Percentiles rank a stretch among this genome's conserved stretches.
Evolutionary conservation across 2,113 vertebrate species (phyloP).

Genomic region (Chaetorhynchus papuensis): DNA sequence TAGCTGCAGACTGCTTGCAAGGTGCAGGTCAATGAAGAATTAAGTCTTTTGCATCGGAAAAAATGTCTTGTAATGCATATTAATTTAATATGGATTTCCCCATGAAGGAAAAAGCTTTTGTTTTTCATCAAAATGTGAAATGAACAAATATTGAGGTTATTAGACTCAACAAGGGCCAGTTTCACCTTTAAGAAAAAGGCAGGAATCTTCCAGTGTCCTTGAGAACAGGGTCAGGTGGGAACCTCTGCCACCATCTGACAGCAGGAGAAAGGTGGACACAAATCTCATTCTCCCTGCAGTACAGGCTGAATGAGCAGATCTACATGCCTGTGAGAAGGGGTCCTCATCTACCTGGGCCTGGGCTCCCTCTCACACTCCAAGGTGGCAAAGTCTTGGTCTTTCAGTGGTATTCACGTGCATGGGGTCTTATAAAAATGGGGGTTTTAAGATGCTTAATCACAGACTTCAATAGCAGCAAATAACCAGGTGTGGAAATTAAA

Average conservation of each 20-base stretch:
- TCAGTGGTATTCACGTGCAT: slow-evolving; percentile 1
- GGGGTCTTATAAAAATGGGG: not conserved
- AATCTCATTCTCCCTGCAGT: rapidly evolving
- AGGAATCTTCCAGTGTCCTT: not conserved
- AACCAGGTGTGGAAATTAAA: slow-evolving; percentile 54
- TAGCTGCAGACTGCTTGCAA: not conserved
- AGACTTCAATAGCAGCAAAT: slow-evolving; percentile 48
- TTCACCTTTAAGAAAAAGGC: not conserved
- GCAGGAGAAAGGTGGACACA: not conserved
- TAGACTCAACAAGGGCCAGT: not conserved
- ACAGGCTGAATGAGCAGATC: not conserved
- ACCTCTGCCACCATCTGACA: not conserved
- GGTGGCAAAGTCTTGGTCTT: not conserved
- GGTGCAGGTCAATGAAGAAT: not conserved
- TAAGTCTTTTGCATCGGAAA: not conserved
- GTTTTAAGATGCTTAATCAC: slow-evolving; percentile 47
- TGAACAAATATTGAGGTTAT: not conserved
- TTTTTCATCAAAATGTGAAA: not conserved
- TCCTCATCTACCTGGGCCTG: not conserved
- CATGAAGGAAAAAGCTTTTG: not conserved
- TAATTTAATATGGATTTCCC: not conserved
- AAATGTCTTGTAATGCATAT: not conserved
- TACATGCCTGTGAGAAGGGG: not conserved
- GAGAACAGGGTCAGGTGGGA: rapidly evolving
- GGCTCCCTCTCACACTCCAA: not conserved